Conservation (phyloP, 2,888 invertebrate species). For the Cerastoderma edule region DNA sequence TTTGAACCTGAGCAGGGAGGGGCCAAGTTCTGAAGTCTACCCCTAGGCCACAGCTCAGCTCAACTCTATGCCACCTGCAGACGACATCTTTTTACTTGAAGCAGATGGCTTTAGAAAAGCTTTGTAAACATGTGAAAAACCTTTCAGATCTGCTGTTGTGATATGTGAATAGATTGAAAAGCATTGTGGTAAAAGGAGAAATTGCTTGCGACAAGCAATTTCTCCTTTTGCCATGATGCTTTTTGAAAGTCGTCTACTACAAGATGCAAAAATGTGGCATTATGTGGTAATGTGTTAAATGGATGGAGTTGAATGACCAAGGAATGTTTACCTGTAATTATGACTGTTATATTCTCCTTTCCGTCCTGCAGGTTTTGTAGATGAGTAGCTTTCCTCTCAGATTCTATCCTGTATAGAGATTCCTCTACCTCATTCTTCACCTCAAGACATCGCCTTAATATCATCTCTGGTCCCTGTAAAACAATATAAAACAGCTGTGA, state of each 20-base stretch:
- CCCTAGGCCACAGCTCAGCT: too few species aligned
- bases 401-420: conserved; percentile 37
- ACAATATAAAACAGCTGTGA: too few species aligned
- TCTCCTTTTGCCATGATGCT: conserved; percentile 3
- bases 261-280: too few species aligned
- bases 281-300: neutral
- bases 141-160: too few species aligned
- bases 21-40: too few species aligned
- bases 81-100: too few species aligned
- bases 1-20: too few species aligned
- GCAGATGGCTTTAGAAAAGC: too few species aligned
- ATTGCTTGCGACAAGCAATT: conserved; percentile 3
- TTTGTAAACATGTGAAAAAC: too few species aligned
- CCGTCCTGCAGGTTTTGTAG: conserved; percentile 28
- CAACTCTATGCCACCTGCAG: too few species aligned
- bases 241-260: neutral
- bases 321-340: conserved; percentile 54
- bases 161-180: too few species aligned
- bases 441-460: conserved; percentile 63
- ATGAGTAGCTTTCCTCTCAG: conserved; percentile 34
- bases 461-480: conserved; percentile 68
- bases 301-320: too few species aligned
- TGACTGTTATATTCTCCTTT: conserved; percentile 37
- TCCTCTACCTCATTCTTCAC: conserved; percentile 63
- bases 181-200: neutral